Evolutionary conservation across 2,888 invertebrate species (phyloP).

Genomic region (Lottia scabra): DNA sequence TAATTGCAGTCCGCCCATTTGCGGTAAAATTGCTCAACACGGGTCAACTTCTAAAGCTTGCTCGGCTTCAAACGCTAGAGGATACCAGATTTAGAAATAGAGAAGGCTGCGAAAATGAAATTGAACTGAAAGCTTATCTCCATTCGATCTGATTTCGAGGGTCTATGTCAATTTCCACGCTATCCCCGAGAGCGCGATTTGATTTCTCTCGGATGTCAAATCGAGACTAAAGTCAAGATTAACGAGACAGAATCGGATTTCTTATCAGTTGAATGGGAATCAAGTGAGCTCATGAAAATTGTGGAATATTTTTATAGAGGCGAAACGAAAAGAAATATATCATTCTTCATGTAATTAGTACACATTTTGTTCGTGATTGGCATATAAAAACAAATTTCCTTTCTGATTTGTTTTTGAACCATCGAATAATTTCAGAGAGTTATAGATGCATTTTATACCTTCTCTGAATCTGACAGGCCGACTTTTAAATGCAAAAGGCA

Average conservation of each 20-base stretch:
- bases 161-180: constrained; percentile 6
- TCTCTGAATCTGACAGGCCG: too few relatives aligned
- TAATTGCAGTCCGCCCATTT: not conserved
- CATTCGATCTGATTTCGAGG: not conserved
- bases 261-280: constrained; percentile 1
- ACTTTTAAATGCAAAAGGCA: too few relatives aligned
- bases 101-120: constrained; percentile 3
- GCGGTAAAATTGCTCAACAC: constrained; percentile 3
- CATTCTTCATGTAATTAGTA: not conserved
- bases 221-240: not conserved
- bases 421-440: too few relatives aligned
- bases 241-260: not conserved
- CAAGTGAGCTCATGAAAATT: constrained; percentile 6
- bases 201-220: not conserved
- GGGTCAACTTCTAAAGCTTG: not conserved
- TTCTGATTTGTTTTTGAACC: too few relatives aligned
- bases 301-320: constrained; percentile 4
- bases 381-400: too few relatives aligned
- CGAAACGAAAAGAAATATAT: not conserved
- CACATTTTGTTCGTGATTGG: too few relatives aligned
- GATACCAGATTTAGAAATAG: not conserved
- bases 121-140: constrained; percentile 3
- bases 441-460: too few relatives aligned
- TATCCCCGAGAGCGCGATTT: constrained; percentile 6
- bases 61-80: not conserved